Base-by-base conservation (phyloP, 2,888 invertebrate species). In the Netelia virgata region DNA sequence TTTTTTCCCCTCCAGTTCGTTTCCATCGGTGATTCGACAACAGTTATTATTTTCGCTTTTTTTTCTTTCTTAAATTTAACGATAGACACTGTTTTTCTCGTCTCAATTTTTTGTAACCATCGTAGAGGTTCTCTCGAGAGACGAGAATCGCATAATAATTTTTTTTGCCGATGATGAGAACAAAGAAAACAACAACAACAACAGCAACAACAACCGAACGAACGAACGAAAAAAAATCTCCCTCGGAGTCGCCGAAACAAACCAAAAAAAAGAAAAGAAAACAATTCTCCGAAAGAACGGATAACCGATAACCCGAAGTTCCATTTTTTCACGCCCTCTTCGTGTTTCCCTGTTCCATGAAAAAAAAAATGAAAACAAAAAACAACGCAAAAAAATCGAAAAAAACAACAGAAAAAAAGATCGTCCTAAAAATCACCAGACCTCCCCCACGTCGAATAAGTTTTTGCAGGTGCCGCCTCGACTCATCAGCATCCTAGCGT, bases 401-500 rank as follows among this genome's bases (percentile, higher is more conserved):
- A 28, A 28, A 28, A 28, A 28, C 3, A 5, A 28, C 28, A 69
- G 53, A 64, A 23, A 57, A 80, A 73, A 72, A 23, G n/a, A 66
- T 2, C 20, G 76, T 84, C 72, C 83, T 5, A 28, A 28, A 28
- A 28, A 28, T 28, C 64, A 68, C 83, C 74, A 75, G 28, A 83
- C 64, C 43, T 69, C 82, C 82, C 89, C 92, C 89, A 90, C 90
- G 90, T 91, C 90, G 91, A 72, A 90, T 92, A 91, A 93, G 92
- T 92, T 93, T 93, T 93, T 93, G 90, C 93, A 93, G 93, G 93
- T 92, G 92, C 93, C 90, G 93, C 28, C 88, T 89, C 91, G 91
- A 90, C 92, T 55, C 74, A 91, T 91, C 92, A 89, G 89, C 91
- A 89, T 90, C 91, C 64, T 74, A 55, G 73, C 81, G 77, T 78